Evolutionary conservation across 2,113 vertebrate genomes (phyloP).

Genomic region (Ginglymostoma cirratum): DNA sequence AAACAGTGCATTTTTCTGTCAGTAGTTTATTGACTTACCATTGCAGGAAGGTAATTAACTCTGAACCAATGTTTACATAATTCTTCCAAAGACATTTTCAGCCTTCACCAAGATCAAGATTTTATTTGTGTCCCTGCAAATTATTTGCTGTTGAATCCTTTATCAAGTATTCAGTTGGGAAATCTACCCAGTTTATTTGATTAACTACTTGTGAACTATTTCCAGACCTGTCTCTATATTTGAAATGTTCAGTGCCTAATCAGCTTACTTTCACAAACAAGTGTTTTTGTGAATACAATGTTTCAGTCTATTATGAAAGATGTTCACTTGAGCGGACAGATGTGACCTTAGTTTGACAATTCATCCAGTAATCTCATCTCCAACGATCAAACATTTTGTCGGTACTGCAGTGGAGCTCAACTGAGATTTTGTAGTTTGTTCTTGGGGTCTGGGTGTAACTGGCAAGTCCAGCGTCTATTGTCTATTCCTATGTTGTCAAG

Average conservation of each 20-base stretch:
- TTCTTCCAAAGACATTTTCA: neutral
- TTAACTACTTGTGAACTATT: conserved; percentile 8
- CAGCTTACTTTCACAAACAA: neutral
- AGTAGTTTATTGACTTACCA: neutral
- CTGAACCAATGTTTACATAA: neutral
- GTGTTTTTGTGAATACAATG: neutral
- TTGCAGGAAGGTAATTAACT: neutral
- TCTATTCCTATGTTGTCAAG: too few species aligned
- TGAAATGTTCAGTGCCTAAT: neutral
- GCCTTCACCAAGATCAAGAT: neutral
- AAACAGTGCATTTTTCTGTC: neutral
- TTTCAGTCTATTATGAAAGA: neutral
- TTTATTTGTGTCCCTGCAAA: neutral
- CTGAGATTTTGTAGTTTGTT: too few species aligned
- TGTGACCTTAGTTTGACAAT: neutral
- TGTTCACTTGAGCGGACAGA: neutral
- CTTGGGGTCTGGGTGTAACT: too few species aligned
- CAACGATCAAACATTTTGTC: neutral
- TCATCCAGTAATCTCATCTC: neutral
- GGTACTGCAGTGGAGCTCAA: neutral
- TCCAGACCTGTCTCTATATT: neutral
- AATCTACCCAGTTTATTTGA: neutral
- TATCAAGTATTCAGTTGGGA: neutral
- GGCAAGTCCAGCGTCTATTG: too few species aligned
- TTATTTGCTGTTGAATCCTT: neutral